Evolutionary conservation across 1,140 invertebrate genomes (phyloP).

Genomic region (Parapsyche elsis): DNA sequence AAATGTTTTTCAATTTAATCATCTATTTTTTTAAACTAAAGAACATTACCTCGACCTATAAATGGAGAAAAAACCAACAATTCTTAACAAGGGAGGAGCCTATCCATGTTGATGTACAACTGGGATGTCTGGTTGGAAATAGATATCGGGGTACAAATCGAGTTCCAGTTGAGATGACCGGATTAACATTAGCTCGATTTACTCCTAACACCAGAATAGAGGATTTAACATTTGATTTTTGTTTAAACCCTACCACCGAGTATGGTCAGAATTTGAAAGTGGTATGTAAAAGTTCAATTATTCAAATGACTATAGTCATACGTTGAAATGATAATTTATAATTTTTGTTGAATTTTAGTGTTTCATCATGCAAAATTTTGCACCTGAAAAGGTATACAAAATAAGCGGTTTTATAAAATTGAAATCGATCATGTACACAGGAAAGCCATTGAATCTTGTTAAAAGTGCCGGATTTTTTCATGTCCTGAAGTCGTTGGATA

Average conservation of each 20-base stretch:
- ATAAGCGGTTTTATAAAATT: constrained; percentile 79
- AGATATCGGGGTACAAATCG: too few relatives aligned
- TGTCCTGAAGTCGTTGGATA: constrained; percentile 71
- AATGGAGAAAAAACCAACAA: too few relatives aligned
- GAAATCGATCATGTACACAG: constrained; percentile 85
- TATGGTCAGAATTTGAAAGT: constrained; percentile 85
- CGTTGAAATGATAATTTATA: too few relatives aligned
- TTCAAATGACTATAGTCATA: not conserved
- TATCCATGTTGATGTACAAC: too few relatives aligned
- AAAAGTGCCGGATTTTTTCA: constrained; percentile 77
- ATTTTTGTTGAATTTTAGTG: constrained; percentile 59
- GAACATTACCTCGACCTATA: too few relatives aligned
- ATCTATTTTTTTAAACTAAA: too few relatives aligned
- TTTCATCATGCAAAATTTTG: constrained; percentile 79
- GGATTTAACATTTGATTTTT: constrained; percentile 86
- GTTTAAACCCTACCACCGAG: constrained; percentile 84
- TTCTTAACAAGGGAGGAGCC: too few relatives aligned
- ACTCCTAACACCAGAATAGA: constrained; percentile 92
- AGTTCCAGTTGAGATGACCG: constrained; percentile 81
- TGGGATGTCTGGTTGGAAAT: too few relatives aligned
- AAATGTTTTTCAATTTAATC: too few relatives aligned
- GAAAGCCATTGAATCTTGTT: constrained; percentile 77
- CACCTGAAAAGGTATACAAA: constrained; percentile 70
- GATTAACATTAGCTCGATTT: constrained; percentile 77
- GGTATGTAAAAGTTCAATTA: constrained; percentile 62